phyloP scores from a whole-genome alignment of 2,888 invertebrate genomes.

The Zaprionus obscuricornis region DNA sequence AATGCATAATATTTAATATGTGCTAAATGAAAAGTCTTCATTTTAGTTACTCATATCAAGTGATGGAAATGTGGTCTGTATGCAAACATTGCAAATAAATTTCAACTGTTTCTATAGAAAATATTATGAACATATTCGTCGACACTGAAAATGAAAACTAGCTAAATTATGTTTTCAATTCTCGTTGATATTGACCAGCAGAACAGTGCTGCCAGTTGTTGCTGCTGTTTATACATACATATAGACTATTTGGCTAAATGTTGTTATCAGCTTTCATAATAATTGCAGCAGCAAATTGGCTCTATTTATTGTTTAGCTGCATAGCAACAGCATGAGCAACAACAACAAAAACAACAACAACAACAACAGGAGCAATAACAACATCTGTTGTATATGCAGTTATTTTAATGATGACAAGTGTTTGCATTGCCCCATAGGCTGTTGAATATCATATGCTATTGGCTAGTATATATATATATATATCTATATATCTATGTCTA shows the following conservation, averaged over 20 bases:
- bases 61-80: too few relatives aligned
- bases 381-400: constrained; percentile 55
- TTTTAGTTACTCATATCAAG: too few relatives aligned
- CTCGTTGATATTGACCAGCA: neutral
- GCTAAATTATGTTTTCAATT: constrained; percentile 7
- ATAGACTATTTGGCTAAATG: constrained; percentile 45
- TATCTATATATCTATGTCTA: neutral
- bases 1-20: too few relatives aligned
- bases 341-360: too few relatives aligned
- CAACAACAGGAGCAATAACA: constrained; percentile 12
- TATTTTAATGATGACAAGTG: constrained; percentile 79
- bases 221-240: neutral
- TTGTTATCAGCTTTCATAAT: constrained; percentile 74
- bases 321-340: constrained; percentile 36
- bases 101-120: neutral
- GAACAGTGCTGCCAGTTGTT: neutral
- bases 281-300: constrained; percentile 77
- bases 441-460: constrained; percentile 21
- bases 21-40: too few relatives aligned
- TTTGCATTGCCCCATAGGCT: constrained; percentile 57
- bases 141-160: constrained; percentile 21
- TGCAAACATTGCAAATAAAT: constrained; percentile 25
- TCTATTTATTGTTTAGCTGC: constrained; percentile 68
- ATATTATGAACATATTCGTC: constrained; percentile 24
- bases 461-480: constrained; percentile 14